Evolutionary conservation across 2,113 vertebrate species (phyloP).

Genomic region (Pachycephala philippinensis): DNA sequence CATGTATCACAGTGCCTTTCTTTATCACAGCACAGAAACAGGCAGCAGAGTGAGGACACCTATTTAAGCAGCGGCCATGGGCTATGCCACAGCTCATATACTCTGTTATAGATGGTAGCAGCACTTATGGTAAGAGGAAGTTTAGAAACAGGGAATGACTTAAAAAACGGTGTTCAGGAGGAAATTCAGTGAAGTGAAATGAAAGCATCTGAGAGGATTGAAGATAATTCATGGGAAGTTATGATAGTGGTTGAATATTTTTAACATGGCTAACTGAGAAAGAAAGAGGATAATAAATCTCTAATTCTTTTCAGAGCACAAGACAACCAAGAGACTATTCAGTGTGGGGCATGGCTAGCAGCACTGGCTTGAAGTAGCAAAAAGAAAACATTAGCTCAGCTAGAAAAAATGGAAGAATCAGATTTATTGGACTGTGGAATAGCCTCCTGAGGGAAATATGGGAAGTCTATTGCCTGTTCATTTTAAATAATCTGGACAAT

Average conservation of each 20-base stretch:
- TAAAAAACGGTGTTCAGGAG: not conserved
- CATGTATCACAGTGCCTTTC: not conserved
- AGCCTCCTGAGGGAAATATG: not conserved
- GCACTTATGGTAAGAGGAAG: not conserved
- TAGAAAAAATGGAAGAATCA: not conserved
- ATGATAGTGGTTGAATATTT: not conserved
- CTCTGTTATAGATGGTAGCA: not conserved
- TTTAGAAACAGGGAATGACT: not conserved
- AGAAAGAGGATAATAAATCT: not conserved
- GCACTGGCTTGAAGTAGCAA: not conserved
- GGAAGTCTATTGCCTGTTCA: not conserved
- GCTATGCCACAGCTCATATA: not conserved
- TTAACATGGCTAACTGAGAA: not conserved
- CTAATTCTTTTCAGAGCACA: not conserved
- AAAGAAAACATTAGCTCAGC: not conserved
- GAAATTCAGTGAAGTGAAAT: not conserved
- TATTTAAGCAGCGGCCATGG: not conserved
- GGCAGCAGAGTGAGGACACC: not conserved
- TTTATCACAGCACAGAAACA: not conserved
- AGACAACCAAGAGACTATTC: not conserved
- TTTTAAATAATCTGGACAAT: not conserved
- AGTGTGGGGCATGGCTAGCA: not conserved
- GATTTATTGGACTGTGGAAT: not conserved
- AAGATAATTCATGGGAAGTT: not conserved
- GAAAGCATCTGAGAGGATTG: not conserved